phyloP scores from a whole-genome alignment of 37 sponge, comb jelly and placozoan genomes.

The Agelas oroides region DNA sequence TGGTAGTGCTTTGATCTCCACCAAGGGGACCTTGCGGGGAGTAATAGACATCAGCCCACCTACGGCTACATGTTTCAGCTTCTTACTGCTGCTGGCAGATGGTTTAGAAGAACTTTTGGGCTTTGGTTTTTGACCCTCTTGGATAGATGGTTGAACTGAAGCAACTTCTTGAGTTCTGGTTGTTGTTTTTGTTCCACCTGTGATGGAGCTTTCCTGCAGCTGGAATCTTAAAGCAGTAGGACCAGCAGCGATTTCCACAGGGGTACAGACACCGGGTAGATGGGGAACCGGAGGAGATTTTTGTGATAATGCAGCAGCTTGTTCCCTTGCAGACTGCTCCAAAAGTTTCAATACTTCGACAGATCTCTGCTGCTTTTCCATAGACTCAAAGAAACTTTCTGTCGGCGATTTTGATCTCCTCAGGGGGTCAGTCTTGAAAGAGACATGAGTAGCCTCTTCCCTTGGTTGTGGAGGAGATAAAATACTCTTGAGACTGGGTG shows the following conservation, averaged over 20 bases:
- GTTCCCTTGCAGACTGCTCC: neutral
- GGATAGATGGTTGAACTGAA: neutral
- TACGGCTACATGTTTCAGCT: neutral
- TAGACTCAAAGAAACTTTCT: constrained; percentile 11
- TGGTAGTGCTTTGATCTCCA: neutral
- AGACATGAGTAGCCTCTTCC: too few relatives aligned
- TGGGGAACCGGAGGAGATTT: neutral
- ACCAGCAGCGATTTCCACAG: neutral
- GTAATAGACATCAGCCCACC: neutral
- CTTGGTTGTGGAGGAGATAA: constrained; percentile 2
- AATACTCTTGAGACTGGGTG: neutral
- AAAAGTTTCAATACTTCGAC: neutral
- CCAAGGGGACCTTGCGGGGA: neutral
- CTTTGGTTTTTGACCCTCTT: too few relatives aligned
- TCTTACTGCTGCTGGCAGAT: too few relatives aligned
- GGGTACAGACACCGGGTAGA: neutral
- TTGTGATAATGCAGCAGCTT: neutral
- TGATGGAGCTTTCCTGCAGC: neutral
- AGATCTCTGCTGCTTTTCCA: neutral
- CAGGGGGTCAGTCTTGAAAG: too few relatives aligned
- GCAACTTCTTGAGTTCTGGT: too few relatives aligned
- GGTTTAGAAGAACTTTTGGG: neutral
- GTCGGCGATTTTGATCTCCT: constrained; percentile 1
- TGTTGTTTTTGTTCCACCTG: neutral
- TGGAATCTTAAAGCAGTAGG: neutral